phyloP scores from a whole-genome alignment of 64 coral and sea anemone genomes.

The Actinia tenebrosa region DNA sequence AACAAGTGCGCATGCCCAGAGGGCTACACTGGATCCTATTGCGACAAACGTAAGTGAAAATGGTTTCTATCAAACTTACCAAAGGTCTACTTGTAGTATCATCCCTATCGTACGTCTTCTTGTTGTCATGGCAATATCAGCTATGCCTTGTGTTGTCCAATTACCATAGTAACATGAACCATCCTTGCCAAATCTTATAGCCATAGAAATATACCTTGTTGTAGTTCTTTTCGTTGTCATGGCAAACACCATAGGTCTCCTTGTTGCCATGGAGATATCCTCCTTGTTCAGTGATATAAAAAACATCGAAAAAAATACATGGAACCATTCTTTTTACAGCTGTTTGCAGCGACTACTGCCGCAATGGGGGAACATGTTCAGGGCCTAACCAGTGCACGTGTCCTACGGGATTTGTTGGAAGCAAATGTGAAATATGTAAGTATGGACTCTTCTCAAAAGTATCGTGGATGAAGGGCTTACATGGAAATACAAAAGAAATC shows the following conservation, averaged over 20 bases:
- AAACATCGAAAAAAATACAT: background rate
- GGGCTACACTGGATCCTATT: conserved; percentile 47
- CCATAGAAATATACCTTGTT: no score
- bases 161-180: background rate
- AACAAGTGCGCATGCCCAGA: conserved; percentile 51
- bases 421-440: conserved; percentile 71
- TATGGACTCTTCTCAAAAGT: background rate
- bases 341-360: conserved; percentile 46
- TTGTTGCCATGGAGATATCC: background rate
- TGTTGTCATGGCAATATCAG: background rate
- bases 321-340: background rate
- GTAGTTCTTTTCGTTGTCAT: background rate
- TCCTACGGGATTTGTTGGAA: conserved; percentile 39
- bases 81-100: no score
- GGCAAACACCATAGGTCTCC: background rate
- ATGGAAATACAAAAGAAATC: no score
- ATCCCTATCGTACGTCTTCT: background rate
- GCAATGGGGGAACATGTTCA: conserved; percentile 49
- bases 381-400: conserved; percentile 61
- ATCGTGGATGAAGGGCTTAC: no score
- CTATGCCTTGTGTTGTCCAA: background rate
- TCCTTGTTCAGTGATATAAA: background rate
- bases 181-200: no score
- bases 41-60: conserved; percentile 42
- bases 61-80: background rate